Evolutionary conservation across 2,888 invertebrate genomes (phyloP), one percentile per base, ranked within the genome.

Genomic region (Drosophila nr. fundita): DNA sequence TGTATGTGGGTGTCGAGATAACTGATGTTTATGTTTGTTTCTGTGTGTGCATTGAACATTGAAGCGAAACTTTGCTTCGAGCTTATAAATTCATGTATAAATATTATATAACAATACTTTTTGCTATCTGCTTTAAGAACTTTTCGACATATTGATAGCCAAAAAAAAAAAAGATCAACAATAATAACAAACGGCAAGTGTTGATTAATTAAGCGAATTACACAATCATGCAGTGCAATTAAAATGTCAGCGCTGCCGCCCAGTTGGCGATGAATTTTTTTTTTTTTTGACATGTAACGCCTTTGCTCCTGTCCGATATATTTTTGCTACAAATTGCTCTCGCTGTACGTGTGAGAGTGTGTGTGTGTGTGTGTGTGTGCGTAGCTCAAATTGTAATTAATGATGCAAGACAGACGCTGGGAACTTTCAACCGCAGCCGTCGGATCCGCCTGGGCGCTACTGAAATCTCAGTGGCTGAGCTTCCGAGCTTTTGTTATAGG

Each of bases 131-230:
- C 29, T 57, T 76, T 60, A 72, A 74, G 61, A 62, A 62, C 27
- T 58, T 73, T 68, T 73, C 49, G 54, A 69, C 57, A 55, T 60
- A 76, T 76, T 73, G 73, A 82, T 70, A 77, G 61, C 54, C 38
- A 62, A 32, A 34, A 63, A 69, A 34, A 63, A 69, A 64, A 75
- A 45, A 50, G 13, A 5, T 2, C 34, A 49, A 10, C 10, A 36
- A 49, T 48, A 32, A 30, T n/a, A 61, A 68, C 59, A 40, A 64
- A 24, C 38, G 66, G 61, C 50, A 71, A 74, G 70, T 73, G 84
- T 88, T 87, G 86, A 87, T 87, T 87, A 87, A 87, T 87, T 87
- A 87, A 82, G 78, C 81, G 70, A 82, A 87, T 87, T 89, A 88
- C 81, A 76, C 80, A 88, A 84, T 84, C 83, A 86, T 83, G 89